Evolutionary conservation across 2,113 vertebrate species (phyloP), one percentile per base, ranked within the genome.

Genomic region (Pipa parva): DNA sequence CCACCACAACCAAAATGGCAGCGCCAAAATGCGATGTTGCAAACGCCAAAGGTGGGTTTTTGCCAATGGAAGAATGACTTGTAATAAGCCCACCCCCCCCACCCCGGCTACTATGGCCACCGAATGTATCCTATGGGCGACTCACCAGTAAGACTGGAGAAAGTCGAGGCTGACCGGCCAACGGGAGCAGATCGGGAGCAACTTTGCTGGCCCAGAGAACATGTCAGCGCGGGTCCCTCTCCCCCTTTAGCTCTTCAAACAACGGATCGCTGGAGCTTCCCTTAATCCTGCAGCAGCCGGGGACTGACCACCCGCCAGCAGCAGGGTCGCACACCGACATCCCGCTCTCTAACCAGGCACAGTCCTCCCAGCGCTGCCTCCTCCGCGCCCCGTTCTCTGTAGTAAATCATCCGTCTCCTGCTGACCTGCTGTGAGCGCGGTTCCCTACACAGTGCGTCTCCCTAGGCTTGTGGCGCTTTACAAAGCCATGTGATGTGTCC

Each of bases 1-100:
- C n/a, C n/a, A n/a, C n/a, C n/a, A n/a, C n/a, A n/a, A n/a, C n/a
- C 52, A 56, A 56, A 56, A 56, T 56, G 52, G 52, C 26, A 56
- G 52, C 31, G 27, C 13, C 17, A 56, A 31, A 56, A 56, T 56
- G 31, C 3, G 26, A 20, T 21, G 2, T 49, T 25, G 24, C 49
- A 56, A 56, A 29, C 52, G 28, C 28, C 17, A 31, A 27, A 31
- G 21, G n/a, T 17, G 17, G 52, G 17, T 31, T 7, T n/a, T 9
- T 56, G 13, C 29, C 5, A 18, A 18, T 17, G 5, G 25, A 31
- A n/a, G 18, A 7, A 17, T 9, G 5, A 13, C 17, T 4, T 5
- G 20, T 1, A 52, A 11, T 6, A 49, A 21, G 21, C 46, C 4
- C 8, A 21, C 46, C 46, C 46, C 46, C 46, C 18, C 33, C 7